Conservation (phyloP, 1,140 invertebrate genomes). For the Drosophila athabasca region DNA sequence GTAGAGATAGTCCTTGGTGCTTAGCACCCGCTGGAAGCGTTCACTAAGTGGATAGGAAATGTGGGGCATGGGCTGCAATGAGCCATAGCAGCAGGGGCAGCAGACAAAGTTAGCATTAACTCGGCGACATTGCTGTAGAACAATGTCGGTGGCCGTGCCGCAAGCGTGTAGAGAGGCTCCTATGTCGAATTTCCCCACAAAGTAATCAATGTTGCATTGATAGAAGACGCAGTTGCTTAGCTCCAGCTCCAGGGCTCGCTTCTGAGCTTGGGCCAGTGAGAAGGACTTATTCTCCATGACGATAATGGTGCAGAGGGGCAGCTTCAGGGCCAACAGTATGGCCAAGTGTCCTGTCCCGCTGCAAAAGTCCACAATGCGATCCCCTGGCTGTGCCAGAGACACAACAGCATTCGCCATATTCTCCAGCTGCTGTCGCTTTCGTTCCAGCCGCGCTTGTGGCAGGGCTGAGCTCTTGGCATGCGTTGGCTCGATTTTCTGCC, state of each 20-base stretch:
- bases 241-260: slow-evolving; percentile 88
- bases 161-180: slow-evolving; percentile 96
- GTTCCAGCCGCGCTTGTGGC: slow-evolving; percentile 88
- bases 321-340: slow-evolving; percentile 91
- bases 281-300: slow-evolving; percentile 97
- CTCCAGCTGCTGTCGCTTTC: slow-evolving; percentile 95
- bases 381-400: slow-evolving; percentile 86
- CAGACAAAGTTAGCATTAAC: slow-evolving; percentile 92
- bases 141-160: slow-evolving; percentile 96
- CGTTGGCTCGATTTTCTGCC: slow-evolving; percentile 70
- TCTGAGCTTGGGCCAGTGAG: slow-evolving; percentile 90
- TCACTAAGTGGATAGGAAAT: slow-evolving; percentile 90
- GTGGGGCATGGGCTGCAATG: slow-evolving; percentile 87
- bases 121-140: slow-evolving; percentile 92
- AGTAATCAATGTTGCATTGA: slow-evolving; percentile 95
- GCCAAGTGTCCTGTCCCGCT: slow-evolving; percentile 96
- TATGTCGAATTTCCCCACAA: slow-evolving; percentile 90
- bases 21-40: slow-evolving; percentile 84
- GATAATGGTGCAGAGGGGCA: slow-evolving; percentile 91
- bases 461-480: slow-evolving; percentile 88
- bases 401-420: slow-evolving; percentile 92
- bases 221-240: slow-evolving; percentile 92
- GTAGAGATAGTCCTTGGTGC: slow-evolving; percentile 89
- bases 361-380: slow-evolving; percentile 96
- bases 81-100: slow-evolving; percentile 98